Percentiles rank a stretch among this genome's conserved stretches.
These are phyloP conservation scores for Natrix natrix DNA, from an alignment of 2,797 vertebrate species.

Conservation along the genomic window DNA sequence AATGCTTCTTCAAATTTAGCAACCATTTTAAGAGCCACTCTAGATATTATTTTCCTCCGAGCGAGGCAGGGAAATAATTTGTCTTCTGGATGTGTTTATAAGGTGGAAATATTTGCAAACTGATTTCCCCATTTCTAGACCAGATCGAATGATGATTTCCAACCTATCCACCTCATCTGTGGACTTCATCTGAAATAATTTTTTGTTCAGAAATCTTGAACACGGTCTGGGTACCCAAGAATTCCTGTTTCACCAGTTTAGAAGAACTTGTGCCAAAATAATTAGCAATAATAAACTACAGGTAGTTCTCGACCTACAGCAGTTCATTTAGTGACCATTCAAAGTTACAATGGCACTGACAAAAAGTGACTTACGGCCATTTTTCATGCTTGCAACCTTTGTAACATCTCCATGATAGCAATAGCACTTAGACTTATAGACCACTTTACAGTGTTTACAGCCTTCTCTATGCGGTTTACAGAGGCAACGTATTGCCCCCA, in stretches of 20 bases:
- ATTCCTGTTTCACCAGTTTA: neutral
- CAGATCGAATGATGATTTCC: neutral
- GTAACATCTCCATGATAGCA: neutral
- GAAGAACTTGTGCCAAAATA: neutral
- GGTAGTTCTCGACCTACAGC: neutral
- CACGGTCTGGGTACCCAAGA: neutral
- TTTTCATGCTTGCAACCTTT: neutral
- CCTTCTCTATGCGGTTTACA: too few relatives aligned
- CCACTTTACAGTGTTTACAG: too few relatives aligned
- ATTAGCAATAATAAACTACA: neutral
- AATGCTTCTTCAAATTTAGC: neutral
- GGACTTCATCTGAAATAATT: neutral
- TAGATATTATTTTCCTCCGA: neutral
- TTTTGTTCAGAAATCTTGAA: neutral
- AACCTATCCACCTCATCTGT: neutral
- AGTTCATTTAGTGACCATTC: neutral
- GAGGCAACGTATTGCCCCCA: too few relatives aligned
- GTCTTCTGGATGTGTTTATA: neutral
- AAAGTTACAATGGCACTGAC: neutral
- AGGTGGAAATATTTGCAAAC: neutral
- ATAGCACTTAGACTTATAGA: too few relatives aligned
- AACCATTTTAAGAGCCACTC: neutral
- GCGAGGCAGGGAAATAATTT: neutral
- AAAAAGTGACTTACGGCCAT: neutral
- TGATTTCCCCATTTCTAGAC: neutral